These are phyloP conservation scores for Rhingia rostrata DNA, from an alignment of 2,888 invertebrate genomes.

Conservation along the genomic window DNA sequence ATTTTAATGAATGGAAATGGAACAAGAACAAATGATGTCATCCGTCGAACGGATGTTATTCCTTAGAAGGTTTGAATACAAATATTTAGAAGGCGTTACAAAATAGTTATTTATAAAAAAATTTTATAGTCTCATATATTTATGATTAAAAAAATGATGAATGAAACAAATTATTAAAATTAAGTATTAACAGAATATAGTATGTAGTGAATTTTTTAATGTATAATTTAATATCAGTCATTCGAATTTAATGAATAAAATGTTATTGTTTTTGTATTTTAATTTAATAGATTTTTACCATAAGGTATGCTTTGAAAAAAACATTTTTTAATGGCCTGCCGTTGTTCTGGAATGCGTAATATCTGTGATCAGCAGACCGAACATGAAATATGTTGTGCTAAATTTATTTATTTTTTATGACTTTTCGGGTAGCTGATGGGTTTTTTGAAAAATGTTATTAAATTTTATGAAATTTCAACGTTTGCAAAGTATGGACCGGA, in stretches of 20 bases:
- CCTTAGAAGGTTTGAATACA: conserved; percentile 68
- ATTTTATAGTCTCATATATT: conserved; percentile 34
- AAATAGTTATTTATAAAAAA: conserved; percentile 18
- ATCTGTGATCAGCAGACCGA: too few species aligned
- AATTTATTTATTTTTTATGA: too few species aligned
- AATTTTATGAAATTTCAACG: too few species aligned
- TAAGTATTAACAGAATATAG: conserved; percentile 41
- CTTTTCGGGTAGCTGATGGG: too few species aligned
- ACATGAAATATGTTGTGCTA: too few species aligned
- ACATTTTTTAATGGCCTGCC: too few species aligned
- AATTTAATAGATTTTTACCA: too few species aligned
- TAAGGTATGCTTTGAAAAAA: too few species aligned
- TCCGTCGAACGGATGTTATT: conserved; percentile 81
- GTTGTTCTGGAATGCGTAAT: too few species aligned
- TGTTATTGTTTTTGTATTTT: conserved; percentile 13
- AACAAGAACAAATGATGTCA: conserved; percentile 78
- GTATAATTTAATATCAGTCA: background rate
- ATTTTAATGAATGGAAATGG: conserved; percentile 78
- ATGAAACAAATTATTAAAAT: background rate
- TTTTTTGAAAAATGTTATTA: too few species aligned
- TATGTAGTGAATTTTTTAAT: background rate
- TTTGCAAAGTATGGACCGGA: too few species aligned
- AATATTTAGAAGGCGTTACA: conserved; percentile 31
- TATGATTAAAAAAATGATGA: conserved; percentile 19
- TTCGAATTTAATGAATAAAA: conserved; percentile 37